phyloP scores from a whole-genome alignment of 92 coral and sea anemone species.

The Plumapathes pennacea region DNA sequence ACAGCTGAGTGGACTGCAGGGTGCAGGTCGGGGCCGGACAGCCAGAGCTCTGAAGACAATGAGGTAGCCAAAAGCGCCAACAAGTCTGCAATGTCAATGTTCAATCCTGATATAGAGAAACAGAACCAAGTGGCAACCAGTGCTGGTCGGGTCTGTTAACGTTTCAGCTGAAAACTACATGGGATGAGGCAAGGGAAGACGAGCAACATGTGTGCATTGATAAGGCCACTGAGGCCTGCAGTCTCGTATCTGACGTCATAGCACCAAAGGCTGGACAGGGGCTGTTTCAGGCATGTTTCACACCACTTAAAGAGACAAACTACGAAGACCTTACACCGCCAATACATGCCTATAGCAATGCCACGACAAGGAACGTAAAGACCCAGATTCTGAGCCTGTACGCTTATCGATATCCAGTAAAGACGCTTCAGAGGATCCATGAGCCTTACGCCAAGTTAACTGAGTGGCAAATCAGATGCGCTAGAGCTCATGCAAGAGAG shows the following conservation, averaged over 20 bases:
- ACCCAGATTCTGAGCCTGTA: conserved; percentile 59
- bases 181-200: conserved; percentile 49
- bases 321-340: conserved; percentile 35
- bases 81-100: conserved; percentile 36
- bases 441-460: conserved; percentile 55
- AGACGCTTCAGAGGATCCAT: conserved; percentile 51
- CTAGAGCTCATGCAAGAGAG: conserved; percentile 58
- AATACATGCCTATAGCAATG: conserved; percentile 50
- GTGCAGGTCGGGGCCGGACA: conserved; percentile 30
- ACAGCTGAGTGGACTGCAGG: conserved; percentile 58
- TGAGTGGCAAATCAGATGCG: conserved; percentile 59
- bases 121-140: conserved; percentile 22
- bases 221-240: conserved; percentile 70
- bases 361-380: conserved; percentile 48
- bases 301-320: conserved; percentile 5
- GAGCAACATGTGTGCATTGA: conserved; percentile 64
- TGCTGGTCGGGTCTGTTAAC: conserved; percentile 25
- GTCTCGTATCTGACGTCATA: conserved; percentile 55
- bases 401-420: conserved; percentile 47
- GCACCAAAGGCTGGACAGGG: conserved; percentile 65
- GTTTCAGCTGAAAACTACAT: conserved; percentile 46
- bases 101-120: conserved; percentile 48
- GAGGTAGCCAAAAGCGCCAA: conserved; percentile 3
- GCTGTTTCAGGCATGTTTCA: conserved; percentile 40
- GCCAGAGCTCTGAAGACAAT: conserved; percentile 57